Percentiles rank a stretch among this genome's conserved stretches.
Evolutionary conservation across 2,888 invertebrate species (phyloP).

Genomic region (Aporophyla nigra): DNA sequence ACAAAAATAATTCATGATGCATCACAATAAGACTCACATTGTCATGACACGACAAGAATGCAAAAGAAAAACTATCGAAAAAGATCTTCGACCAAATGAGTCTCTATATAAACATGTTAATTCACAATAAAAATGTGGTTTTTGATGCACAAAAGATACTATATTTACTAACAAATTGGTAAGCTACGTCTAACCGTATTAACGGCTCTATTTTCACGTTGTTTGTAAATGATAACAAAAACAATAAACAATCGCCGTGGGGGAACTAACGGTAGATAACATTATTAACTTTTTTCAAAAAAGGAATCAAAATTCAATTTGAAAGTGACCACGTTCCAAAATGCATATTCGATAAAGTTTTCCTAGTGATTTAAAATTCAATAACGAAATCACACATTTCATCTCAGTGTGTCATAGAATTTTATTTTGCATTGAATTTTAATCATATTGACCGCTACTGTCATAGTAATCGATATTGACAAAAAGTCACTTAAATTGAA

Average conservation of each 20-base stretch:
- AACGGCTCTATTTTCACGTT: conserved; percentile 74
- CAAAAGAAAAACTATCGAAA: conserved; percentile 81
- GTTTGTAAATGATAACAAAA: conserved; percentile 77
- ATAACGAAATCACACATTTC: conserved; percentile 56
- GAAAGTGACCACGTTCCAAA: conserved; percentile 45
- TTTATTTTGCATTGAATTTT: conserved; percentile 51
- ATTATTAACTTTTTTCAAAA: conserved; percentile 27
- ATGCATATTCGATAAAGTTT: conserved; percentile 46
- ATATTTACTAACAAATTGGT: conserved; percentile 88
- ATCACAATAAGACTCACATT: conserved; percentile 67
- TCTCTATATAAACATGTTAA: conserved; percentile 90
- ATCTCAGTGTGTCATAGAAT: conserved; percentile 53
- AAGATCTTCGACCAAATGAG: conserved; percentile 86
- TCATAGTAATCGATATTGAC: conserved; percentile 54
- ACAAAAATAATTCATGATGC: conserved; percentile 69
- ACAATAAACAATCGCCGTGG: conserved; percentile 22
- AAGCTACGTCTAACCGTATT: conserved; percentile 79
- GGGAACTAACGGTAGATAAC: conserved; percentile 29
- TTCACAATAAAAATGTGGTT: conserved; percentile 87
- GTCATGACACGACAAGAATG: conserved; percentile 62
- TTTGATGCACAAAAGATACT: conserved; percentile 79
- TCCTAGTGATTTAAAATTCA: conserved; percentile 52
- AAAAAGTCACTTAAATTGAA: conserved; percentile 65
- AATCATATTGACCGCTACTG: conserved; percentile 48
- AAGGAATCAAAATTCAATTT: conserved; percentile 51